Percentiles rank a stretch among this genome's conserved stretches.
Conservation (phyloP, 2,888 invertebrate genomes). For the Apotomis betuletana region DNA sequence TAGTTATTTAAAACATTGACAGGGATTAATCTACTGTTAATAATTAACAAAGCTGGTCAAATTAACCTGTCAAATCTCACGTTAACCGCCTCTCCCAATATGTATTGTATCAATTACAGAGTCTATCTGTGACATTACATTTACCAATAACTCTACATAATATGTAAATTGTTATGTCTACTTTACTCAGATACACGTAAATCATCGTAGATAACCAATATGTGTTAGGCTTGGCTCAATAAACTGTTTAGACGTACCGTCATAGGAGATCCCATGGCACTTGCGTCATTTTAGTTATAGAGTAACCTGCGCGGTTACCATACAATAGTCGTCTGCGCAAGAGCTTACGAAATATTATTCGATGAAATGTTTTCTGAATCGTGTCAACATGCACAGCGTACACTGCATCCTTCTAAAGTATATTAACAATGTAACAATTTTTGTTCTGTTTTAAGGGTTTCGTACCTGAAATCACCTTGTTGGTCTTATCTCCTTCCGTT, state of each 20-base stretch:
- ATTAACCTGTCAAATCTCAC: too few species aligned
- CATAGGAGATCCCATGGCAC: background rate
- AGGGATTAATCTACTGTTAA: too few species aligned
- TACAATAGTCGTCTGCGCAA: slow-evolving; percentile 32
- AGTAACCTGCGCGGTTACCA: slow-evolving; percentile 28
- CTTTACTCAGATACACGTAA: background rate
- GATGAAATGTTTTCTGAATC: slow-evolving; percentile 37
- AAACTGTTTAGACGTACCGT: background rate
- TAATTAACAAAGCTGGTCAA: too few species aligned
- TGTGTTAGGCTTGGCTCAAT: background rate
- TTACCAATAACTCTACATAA: too few species aligned
- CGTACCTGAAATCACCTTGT: too few species aligned
- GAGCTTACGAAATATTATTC: slow-evolving; percentile 37
- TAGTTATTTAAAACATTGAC: too few species aligned
- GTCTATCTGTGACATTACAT: too few species aligned
- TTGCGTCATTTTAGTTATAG: background rate
- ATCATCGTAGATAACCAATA: background rate
- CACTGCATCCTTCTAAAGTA: slow-evolving; percentile 15
- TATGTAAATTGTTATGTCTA: background rate
- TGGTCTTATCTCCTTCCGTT: too few species aligned
- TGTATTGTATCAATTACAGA: too few species aligned
- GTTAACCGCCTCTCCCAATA: too few species aligned
- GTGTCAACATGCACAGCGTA: slow-evolving; percentile 26
- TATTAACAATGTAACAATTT: background rate
- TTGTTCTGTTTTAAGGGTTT: too few species aligned